Evolutionary conservation across 1,140 invertebrate species (phyloP).

Genomic region (Platyscapa corneri): DNA sequence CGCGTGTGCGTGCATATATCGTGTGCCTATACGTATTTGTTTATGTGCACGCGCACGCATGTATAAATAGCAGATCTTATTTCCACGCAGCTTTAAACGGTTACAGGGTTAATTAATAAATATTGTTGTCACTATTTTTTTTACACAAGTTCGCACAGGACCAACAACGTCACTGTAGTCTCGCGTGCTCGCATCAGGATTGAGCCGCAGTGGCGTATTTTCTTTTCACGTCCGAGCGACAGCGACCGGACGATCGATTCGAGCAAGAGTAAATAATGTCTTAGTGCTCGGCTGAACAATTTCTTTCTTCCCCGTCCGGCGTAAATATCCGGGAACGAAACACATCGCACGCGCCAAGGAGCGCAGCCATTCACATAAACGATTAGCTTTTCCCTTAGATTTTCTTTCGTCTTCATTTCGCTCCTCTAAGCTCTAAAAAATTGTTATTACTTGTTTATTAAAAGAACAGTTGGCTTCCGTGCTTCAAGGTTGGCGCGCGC

Average conservation of each 20-base stretch:
- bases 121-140: too few species aligned
- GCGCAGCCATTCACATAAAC: too few species aligned
- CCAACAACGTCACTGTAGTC: not conserved
- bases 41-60: too few species aligned
- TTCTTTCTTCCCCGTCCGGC: not conserved
- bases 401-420: not conserved
- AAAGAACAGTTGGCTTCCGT: not conserved
- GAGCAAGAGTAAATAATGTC: not conserved
- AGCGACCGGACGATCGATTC: slow-evolving; percentile 1
- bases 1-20: too few species aligned
- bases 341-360: not conserved
- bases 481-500: not conserved
- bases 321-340: not conserved
- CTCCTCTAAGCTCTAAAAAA: not conserved
- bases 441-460: not conserved
- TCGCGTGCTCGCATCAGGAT: too few species aligned
- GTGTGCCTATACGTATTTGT: too few species aligned
- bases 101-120: too few species aligned
- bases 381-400: not conserved
- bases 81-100: too few species aligned
- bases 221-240: not conserved
- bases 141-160: not conserved
- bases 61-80: too few species aligned
- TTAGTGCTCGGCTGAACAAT: too few species aligned
- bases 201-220: not conserved